A percentile compares a stretch with the other conserved stretches of the same genome.
Evolutionary conservation across 37 sponge, comb jelly and placozoan species (phyloP).

Genomic region (Diacarnus erythraeanus): DNA sequence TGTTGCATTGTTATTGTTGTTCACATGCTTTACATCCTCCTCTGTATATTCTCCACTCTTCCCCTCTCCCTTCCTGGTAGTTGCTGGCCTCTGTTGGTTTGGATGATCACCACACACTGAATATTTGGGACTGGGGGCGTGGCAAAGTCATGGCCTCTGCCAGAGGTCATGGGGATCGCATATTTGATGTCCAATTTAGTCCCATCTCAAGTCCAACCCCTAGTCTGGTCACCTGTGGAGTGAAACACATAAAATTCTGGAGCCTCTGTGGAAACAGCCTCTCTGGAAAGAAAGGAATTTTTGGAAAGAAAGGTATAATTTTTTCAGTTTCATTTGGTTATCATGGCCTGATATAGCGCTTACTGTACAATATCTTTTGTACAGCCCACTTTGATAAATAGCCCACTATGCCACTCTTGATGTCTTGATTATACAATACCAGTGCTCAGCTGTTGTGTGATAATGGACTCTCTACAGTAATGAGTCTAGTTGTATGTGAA

Average conservation of each 20-base stretch:
- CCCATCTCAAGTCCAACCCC: constrained; percentile 44
- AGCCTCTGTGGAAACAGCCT: constrained; percentile 89
- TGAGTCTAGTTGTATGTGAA: too few relatives aligned
- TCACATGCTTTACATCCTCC: not conserved
- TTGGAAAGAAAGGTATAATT: constrained; percentile 89
- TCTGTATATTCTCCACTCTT: not conserved
- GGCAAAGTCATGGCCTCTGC: constrained; percentile 76
- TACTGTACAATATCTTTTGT: too few relatives aligned
- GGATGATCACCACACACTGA: constrained; percentile 82
- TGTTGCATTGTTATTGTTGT: too few relatives aligned
- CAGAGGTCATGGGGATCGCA: constrained; percentile 75
- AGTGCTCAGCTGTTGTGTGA: too few relatives aligned
- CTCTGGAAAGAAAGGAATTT: constrained; percentile 82
- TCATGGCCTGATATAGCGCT: too few relatives aligned
- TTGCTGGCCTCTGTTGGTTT: constrained; percentile 88
- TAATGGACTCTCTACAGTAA: too few relatives aligned
- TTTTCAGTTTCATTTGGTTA: too few relatives aligned
- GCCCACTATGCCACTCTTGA: too few relatives aligned
- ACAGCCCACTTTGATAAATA: too few relatives aligned
- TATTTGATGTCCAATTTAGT: constrained; percentile 88
- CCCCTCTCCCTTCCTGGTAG: constrained; percentile 27
- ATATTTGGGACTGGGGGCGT: constrained; percentile 90
- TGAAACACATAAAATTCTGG: constrained; percentile 98
- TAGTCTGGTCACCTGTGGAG: constrained; percentile 86
- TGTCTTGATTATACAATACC: too few relatives aligned